A percentile compares a stretch with the other conserved stretches of the same genome.
Evolutionary conservation across 1,140 invertebrate genomes (phyloP).

Genomic region (Yoshiicerus persimilis): DNA sequence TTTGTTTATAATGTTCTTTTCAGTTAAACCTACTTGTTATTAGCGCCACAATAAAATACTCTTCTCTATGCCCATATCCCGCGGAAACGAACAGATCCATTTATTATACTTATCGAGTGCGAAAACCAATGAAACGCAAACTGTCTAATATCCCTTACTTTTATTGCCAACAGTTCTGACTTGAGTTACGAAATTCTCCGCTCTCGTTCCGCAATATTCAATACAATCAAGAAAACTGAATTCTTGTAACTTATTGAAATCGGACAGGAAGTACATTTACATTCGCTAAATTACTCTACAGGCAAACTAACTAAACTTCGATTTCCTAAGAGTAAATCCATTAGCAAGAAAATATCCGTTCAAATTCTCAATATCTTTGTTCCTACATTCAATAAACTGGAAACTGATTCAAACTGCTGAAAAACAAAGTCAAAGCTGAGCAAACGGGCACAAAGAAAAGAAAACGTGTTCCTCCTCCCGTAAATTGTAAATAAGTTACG

Average conservation of each 20-base stretch:
- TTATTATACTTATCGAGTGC: not conserved
- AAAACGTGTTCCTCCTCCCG: not conserved
- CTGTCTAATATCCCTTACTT: not conserved
- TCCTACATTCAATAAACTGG: not conserved
- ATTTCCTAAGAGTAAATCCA: not conserved
- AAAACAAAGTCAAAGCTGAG: not conserved
- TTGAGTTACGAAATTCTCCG: too few species aligned
- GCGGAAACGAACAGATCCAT: not conserved
- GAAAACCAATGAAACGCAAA: not conserved
- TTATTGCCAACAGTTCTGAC: not conserved
- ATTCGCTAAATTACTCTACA: not conserved
- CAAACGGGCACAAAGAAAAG: not conserved
- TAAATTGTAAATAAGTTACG: not conserved
- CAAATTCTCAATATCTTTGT: not conserved
- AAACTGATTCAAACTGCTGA: not conserved
- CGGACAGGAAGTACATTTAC: too few species aligned
- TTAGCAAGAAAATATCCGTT: not conserved
- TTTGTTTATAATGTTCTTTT: slow-evolving; percentile 18
- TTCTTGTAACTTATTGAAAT: too few species aligned
- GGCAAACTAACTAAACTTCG: too few species aligned
- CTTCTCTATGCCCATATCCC: not conserved
- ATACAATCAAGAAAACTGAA: too few species aligned
- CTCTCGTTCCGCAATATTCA: too few species aligned
- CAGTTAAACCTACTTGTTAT: not conserved
- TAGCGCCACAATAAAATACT: not conserved